These are phyloP conservation scores for Drosophila mulleri DNA, from an alignment of 2,888 invertebrate genomes.

Conservation along the genomic window DNA sequence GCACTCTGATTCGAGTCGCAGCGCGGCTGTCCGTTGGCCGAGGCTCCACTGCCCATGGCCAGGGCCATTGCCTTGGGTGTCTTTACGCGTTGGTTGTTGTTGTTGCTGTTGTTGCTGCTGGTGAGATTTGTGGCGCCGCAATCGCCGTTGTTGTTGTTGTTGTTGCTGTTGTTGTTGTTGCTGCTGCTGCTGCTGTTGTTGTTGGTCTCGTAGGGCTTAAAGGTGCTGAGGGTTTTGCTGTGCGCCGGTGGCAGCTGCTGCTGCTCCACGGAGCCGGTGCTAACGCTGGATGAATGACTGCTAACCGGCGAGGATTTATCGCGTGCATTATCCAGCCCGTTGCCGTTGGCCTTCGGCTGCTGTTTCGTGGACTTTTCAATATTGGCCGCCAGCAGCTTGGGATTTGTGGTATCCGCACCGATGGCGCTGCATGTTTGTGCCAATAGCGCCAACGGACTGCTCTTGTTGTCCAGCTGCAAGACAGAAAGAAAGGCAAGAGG, in stretches of 20 bases:
- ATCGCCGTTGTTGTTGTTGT: conserved; percentile 63
- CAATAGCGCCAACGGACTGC: conserved; percentile 97
- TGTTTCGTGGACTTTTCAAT: conserved; percentile 89
- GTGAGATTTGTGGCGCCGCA: conserved; percentile 71
- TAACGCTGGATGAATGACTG: conserved; percentile 85
- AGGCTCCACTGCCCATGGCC: conserved; percentile 9
- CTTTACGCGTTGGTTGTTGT: conserved; percentile 57
- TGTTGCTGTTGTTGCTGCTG: conserved; percentile 42
- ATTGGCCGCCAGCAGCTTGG: conserved; percentile 90
- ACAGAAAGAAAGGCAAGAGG: conserved; percentile 86
- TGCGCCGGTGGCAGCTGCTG: conserved; percentile 82
- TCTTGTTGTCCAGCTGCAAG: conserved; percentile 97
- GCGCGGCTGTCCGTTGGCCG: conserved; percentile 84
- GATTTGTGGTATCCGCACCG: conserved; percentile 94
- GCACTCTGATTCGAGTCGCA: conserved; percentile 93
- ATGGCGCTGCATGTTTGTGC: conserved; percentile 99
- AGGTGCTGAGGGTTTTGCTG: conserved; percentile 85
- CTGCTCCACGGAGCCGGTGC: conserved; percentile 85
- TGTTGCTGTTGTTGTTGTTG: conserved; percentile 1
- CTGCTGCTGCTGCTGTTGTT: conserved; percentile 74
- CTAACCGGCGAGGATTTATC: conserved; percentile 88
- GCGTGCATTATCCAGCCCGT: conserved; percentile 83
- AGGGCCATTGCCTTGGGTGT: conserved; percentile 60
- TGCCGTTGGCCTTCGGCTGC: conserved; percentile 83
- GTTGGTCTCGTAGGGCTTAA: conserved; percentile 92